phyloP scores from a whole-genome alignment of 2,888 invertebrate species.

The Rosalia funebris region DNA sequence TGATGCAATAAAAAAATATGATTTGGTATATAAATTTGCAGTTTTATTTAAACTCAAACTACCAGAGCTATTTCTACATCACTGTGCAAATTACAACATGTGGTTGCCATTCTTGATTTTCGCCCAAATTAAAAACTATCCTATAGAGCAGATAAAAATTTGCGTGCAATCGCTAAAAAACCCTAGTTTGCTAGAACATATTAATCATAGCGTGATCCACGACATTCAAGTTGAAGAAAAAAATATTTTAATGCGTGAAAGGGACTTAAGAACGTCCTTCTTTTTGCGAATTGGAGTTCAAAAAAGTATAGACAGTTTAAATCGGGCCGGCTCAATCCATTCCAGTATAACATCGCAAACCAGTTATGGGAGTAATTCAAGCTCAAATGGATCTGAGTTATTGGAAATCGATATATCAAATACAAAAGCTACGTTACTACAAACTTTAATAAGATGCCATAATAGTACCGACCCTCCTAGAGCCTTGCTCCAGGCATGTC shows the following conservation, averaged over 20 bases:
- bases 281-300: constrained; percentile 59
- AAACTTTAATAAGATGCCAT: constrained; percentile 73
- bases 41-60: constrained; percentile 68
- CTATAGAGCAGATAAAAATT: constrained; percentile 70
- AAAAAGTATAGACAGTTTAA: constrained; percentile 45
- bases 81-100: constrained; percentile 70
- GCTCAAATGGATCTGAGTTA: constrained; percentile 64
- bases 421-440: constrained; percentile 65
- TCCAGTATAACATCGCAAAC: constrained; percentile 44
- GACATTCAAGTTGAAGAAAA: constrained; percentile 56
- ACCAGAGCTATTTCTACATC: constrained; percentile 70
- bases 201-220: constrained; percentile 65
- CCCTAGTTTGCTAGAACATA: constrained; percentile 70
- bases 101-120: constrained; percentile 79
- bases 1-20: constrained; percentile 68
- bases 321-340: constrained; percentile 37
- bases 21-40: constrained; percentile 72
- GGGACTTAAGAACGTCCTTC: constrained; percentile 60
- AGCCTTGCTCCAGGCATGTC: constrained; percentile 70
- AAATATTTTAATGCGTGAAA: constrained; percentile 53
- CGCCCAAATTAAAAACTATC: constrained; percentile 76
- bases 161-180: constrained; percentile 69
- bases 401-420: constrained; percentile 63
- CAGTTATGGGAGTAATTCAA: constrained; percentile 56
- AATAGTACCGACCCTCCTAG: constrained; percentile 77